Percentiles rank a stretch among this genome's conserved stretches.
phyloP scores from a whole-genome alignment of 2,113 vertebrate genomes.

The Chelonoidis abingdonii region DNA sequence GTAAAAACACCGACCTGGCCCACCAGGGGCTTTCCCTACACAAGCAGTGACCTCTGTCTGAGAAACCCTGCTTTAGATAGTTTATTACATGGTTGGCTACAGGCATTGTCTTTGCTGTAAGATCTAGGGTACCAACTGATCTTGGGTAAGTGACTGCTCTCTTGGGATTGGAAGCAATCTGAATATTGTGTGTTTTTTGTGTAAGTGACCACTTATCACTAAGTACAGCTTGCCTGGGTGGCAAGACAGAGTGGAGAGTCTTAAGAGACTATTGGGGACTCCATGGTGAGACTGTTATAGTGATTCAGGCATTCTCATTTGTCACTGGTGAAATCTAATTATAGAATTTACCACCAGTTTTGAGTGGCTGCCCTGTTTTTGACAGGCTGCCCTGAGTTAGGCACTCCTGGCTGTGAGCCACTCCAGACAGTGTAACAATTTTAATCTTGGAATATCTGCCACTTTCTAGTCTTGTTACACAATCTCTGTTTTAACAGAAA shows the following conservation, averaged over 20 bases:
- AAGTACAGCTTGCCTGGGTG: not conserved
- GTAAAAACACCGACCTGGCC: no score
- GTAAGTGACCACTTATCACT: not conserved
- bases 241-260: not conserved
- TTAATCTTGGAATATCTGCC: not conserved
- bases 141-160: not conserved
- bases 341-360: not conserved
- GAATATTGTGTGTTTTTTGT: not conserved
- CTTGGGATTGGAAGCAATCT: not conserved
- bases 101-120: not conserved
- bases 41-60: no score
- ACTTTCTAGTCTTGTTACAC: not conserved
- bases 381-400: not conserved
- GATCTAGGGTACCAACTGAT: not conserved
- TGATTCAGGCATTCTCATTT: not conserved
- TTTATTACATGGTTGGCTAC: not conserved
- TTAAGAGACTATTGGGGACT: not conserved
- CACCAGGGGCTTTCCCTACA: no score
- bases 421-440: not conserved
- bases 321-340: not conserved
- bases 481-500: conserved; percentile 24
- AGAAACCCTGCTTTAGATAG: no score
- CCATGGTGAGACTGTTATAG: not conserved
- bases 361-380: not conserved
- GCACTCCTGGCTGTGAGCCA: not conserved